A percentile compares a stretch with the other conserved stretches of the same genome.
Evolutionary conservation across 2,797 vertebrate species (phyloP).

Genomic region (Coilia nasus): DNA sequence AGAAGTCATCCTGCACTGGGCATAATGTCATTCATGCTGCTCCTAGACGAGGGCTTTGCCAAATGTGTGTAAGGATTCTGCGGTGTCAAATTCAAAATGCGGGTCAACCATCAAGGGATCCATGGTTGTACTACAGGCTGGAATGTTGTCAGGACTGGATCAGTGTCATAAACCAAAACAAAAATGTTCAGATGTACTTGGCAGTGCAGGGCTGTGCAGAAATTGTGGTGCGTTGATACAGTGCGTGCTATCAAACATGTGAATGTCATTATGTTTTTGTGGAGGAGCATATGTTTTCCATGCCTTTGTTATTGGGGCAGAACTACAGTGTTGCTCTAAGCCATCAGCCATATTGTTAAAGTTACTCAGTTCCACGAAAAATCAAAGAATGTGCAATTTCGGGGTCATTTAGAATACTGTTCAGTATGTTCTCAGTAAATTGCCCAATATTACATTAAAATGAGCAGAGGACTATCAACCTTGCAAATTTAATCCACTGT

Average conservation of each 20-base stretch:
- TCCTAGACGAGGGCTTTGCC: background rate
- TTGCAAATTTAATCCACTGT: conserved; percentile 18
- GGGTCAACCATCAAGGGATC: conserved; percentile 23
- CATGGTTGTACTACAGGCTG: conserved; percentile 9
- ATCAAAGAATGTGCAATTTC: conserved; percentile 41
- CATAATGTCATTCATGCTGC: background rate
- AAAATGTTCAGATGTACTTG: conserved; percentile 31
- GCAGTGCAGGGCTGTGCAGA: background rate
- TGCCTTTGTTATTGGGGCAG: conserved; percentile 44
- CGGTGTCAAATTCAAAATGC: conserved; percentile 11
- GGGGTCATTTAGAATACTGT: conserved; percentile 19
- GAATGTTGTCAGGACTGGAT: conserved; percentile 24
- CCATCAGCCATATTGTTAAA: conserved; percentile 33
- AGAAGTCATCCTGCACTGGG: background rate
- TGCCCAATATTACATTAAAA: conserved; percentile 36
- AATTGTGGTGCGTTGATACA: conserved; percentile 35
- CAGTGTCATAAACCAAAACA: conserved; percentile 26
- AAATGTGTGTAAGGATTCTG: background rate
- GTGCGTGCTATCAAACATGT: conserved; percentile 45
- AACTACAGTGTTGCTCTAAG: conserved; percentile 36
- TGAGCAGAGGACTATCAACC: background rate
- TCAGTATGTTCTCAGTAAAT: conserved; percentile 37
- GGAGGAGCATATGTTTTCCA: conserved; percentile 30
- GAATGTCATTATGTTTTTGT: conserved; percentile 36
- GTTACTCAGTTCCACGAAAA: conserved; percentile 19